Conservation (phyloP, 2,888 invertebrate species). For the Clostera curtula region DNA sequence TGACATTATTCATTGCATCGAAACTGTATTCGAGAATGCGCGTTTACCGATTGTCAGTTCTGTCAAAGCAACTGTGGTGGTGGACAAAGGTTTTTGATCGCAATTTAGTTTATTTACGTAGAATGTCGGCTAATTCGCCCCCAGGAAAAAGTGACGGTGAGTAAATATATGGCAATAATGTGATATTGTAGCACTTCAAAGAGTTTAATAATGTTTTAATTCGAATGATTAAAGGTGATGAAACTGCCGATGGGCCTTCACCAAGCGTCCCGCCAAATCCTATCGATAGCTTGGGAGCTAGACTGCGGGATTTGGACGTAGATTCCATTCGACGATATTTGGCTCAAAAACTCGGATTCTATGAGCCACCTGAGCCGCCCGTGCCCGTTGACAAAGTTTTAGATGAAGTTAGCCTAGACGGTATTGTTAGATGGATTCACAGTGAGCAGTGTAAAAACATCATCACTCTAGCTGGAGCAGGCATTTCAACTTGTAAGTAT, state of each 20-base stretch:
- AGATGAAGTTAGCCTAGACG: conserved; percentile 82
- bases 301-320: conserved; percentile 70
- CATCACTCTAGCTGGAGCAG: conserved; percentile 96
- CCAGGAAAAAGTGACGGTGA: conserved; percentile 61
- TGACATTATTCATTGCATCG: neutral
- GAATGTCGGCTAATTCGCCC: conserved; percentile 66
- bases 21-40: conserved; percentile 47
- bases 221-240: conserved; percentile 41
- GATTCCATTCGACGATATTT: conserved; percentile 79
- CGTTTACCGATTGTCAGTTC: conserved; percentile 31
- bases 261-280: conserved; percentile 55
- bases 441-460: conserved; percentile 86
- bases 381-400: conserved; percentile 68
- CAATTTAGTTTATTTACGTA: conserved; percentile 49
- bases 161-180: conserved; percentile 29
- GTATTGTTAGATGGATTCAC: conserved; percentile 86
- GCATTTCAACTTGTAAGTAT: conserved; percentile 94
- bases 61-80: conserved; percentile 57
- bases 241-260: conserved; percentile 32
- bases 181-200: conserved; percentile 1
- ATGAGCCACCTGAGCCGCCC: conserved; percentile 54
- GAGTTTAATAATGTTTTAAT: too few species aligned
- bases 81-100: conserved; percentile 57
- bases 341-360: conserved; percentile 77
- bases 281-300: conserved; percentile 44